A percentile compares a stretch with the other conserved stretches of the same genome.
Conservation (phyloP, 2,888 invertebrate genomes). For the Hermaeophaga mercurialis region DNA sequence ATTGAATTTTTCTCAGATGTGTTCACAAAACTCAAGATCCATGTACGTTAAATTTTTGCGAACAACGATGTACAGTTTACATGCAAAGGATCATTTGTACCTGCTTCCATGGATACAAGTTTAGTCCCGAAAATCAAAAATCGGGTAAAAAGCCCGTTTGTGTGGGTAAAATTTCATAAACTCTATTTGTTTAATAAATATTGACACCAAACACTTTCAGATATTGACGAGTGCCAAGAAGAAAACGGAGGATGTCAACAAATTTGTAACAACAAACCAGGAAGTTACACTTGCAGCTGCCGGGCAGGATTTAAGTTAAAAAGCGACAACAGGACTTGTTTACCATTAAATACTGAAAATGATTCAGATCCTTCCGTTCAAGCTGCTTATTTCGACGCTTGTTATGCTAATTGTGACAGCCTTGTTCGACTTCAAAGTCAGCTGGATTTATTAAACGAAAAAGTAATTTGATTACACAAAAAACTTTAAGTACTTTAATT, state of each 20-base stretch:
- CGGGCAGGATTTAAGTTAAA: slow-evolving; percentile 61
- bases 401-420: slow-evolving; percentile 68
- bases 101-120: slow-evolving; percentile 67
- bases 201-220: slow-evolving; percentile 54
- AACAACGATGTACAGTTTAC: slow-evolving; percentile 69
- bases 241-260: slow-evolving; percentile 70
- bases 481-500: background rate
- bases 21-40: slow-evolving; percentile 66
- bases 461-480: slow-evolving; percentile 42
- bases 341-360: slow-evolving; percentile 38
- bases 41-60: slow-evolving; percentile 68
- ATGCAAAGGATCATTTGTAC: slow-evolving; percentile 68
- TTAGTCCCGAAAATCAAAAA: slow-evolving; percentile 64
- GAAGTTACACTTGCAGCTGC: slow-evolving; percentile 67
- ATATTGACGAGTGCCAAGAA: slow-evolving; percentile 63
- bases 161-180: slow-evolving; percentile 58
- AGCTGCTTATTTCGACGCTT: slow-evolving; percentile 56
- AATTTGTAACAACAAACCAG: slow-evolving; percentile 66
- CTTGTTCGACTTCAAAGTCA: slow-evolving; percentile 65
- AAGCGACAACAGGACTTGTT: slow-evolving; percentile 66
- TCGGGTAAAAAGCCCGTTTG: slow-evolving; percentile 66
- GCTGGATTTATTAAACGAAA: slow-evolving; percentile 62
- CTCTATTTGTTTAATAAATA: background rate
- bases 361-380: slow-evolving; percentile 14
- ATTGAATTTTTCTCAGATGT: slow-evolving; percentile 63